These are phyloP conservation scores for Isurus oxyrinchus DNA, from an alignment of 2,113 vertebrate species.

Conservation along the genomic window DNA sequence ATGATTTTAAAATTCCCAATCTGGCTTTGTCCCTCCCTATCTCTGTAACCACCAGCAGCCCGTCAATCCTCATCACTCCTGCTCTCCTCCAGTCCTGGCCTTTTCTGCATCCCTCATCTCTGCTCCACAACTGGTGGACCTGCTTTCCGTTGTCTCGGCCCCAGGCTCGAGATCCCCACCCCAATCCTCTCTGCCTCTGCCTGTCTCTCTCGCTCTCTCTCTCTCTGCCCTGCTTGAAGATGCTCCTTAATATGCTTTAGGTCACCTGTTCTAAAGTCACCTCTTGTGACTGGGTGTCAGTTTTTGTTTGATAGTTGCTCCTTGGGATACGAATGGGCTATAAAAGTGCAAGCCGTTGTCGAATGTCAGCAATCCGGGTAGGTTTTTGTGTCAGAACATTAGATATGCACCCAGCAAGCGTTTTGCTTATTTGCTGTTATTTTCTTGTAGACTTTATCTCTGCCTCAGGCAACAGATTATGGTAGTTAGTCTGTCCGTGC, in stretches of 20 bases:
- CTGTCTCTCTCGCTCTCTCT: not conserved
- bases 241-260: not conserved
- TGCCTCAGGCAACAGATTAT: not conserved
- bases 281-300: not conserved
- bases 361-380: not conserved
- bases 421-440: not conserved
- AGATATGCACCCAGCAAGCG: not conserved
- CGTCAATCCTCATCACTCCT: not conserved
- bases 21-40: not conserved
- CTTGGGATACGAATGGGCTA: not conserved
- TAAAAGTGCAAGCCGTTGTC: not conserved
- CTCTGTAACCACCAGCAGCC: not conserved
- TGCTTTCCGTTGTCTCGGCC: not conserved
- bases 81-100: not conserved
- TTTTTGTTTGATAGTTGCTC: not conserved
- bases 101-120: not conserved
- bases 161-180: no score
- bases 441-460: not conserved
- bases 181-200: not conserved
- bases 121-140: no score
- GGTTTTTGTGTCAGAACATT: not conserved
- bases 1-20: not conserved
- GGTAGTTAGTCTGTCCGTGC: not conserved
- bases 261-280: not conserved
- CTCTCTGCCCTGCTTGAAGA: not conserved